These are phyloP conservation scores for Megaceryle maxima DNA, from an alignment of 2,113 vertebrate species.

Conservation along the genomic window DNA sequence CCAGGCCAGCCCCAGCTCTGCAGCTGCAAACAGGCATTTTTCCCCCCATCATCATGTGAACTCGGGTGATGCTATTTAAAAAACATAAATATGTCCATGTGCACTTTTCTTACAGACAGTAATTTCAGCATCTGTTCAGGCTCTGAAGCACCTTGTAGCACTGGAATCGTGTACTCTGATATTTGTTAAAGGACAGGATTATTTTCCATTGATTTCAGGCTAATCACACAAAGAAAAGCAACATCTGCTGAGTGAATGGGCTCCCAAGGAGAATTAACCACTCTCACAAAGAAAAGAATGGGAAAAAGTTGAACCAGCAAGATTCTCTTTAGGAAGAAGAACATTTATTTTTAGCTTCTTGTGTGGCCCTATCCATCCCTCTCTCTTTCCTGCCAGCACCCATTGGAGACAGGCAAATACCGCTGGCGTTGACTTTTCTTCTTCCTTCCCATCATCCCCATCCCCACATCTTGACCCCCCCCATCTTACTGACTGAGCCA, in stretches of 20 bases:
- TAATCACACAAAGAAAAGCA: constrained; percentile 53
- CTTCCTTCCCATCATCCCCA: neutral
- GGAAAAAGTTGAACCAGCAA: constrained; percentile 56
- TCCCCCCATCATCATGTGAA: neutral
- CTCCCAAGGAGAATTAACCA: constrained; percentile 44
- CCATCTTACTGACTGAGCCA: neutral
- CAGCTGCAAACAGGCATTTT: neutral
- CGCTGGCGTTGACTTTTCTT: neutral
- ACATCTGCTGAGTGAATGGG: constrained; percentile 59
- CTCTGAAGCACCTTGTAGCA: neutral
- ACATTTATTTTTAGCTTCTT: constrained; percentile 34
- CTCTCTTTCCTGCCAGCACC: neutral
- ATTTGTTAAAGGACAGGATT: constrained; percentile 21
- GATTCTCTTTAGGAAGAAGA: constrained; percentile 33
- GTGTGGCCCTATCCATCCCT: neutral
- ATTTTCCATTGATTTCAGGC: constrained; percentile 30
- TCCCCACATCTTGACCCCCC: neutral
- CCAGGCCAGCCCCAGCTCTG: neutral
- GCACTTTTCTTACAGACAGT: fast-evolving
- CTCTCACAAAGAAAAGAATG: constrained; percentile 2
- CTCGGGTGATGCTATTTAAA: neutral
- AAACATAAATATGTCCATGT: fast-evolving
- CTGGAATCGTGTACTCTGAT: neutral
- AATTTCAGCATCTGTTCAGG: neutral
- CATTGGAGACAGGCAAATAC: neutral